Evolutionary conservation across 2,797 vertebrate species (phyloP).

Genomic region (Centropyge bicolor): DNA sequence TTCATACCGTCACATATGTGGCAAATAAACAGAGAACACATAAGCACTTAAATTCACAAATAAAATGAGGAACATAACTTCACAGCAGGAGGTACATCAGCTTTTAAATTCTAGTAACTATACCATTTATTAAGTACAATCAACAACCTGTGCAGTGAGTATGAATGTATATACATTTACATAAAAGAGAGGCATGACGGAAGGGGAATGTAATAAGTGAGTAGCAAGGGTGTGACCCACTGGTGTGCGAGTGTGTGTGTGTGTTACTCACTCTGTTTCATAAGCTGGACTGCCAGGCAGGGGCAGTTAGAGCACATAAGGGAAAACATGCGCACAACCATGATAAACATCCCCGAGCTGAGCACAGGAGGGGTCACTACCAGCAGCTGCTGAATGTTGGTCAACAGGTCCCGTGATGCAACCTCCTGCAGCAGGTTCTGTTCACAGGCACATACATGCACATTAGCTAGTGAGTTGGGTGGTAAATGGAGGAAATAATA

Average conservation of each 20-base stretch:
- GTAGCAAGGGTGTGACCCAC: background rate
- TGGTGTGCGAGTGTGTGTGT: background rate
- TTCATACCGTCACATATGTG: background rate
- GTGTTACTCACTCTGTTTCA: conserved; percentile 96
- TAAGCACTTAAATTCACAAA: background rate
- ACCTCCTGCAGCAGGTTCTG: conserved; percentile 99
- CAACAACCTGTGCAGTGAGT: background rate
- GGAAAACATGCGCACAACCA: conserved; percentile 99
- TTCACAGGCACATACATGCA: conserved; percentile 21
- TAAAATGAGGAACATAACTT: too few species aligned
- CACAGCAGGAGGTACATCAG: too few species aligned
- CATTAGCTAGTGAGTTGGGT: background rate
- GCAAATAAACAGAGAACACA: background rate
- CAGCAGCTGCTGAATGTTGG: conserved; percentile 98
- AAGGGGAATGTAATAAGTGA: background rate
- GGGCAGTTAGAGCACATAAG: conserved; percentile 99
- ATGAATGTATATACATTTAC: background rate
- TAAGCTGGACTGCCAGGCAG: conserved; percentile 96
- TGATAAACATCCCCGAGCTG: conserved; percentile 99
- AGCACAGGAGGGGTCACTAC: conserved; percentile 98
- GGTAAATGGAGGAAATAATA: background rate
- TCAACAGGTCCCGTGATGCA: conserved; percentile 96
- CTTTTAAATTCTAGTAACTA: background rate
- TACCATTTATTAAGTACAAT: background rate
- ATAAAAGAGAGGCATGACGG: background rate